Percentiles rank a stretch among this genome's conserved stretches.
phyloP scores from a whole-genome alignment of 2,888 invertebrate genomes.

The Drosophila maculinotata region DNA sequence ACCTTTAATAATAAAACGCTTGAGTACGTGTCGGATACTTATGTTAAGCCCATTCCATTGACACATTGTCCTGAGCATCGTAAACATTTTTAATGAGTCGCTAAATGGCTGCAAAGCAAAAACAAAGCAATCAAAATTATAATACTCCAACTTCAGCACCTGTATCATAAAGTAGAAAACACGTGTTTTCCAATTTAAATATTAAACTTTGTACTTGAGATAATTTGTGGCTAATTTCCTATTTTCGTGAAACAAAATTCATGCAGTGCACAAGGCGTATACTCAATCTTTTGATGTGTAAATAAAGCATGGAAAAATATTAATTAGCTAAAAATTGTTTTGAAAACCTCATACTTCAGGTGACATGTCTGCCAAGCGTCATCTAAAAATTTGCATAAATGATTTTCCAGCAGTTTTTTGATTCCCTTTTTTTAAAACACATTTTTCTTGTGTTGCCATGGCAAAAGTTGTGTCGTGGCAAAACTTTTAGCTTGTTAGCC shows the following conservation, averaged over 20 bases:
- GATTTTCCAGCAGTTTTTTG: conserved; percentile 40
- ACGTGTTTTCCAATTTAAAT: conserved; percentile 48
- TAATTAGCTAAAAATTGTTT: conserved; percentile 49
- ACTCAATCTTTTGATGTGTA: conserved; percentile 54
- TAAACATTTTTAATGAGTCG: conserved; percentile 57
- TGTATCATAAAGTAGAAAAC: conserved; percentile 14
- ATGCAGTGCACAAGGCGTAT: conserved; percentile 25
- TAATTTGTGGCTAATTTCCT: conserved; percentile 38
- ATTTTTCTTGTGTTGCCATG: conserved; percentile 22
- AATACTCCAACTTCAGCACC: background rate
- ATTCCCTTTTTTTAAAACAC: conserved; percentile 23
- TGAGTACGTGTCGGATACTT: conserved; percentile 48
- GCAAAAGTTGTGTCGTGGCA: conserved; percentile 39
- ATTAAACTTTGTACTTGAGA: conserved; percentile 38
- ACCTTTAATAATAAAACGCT: conserved; percentile 39
- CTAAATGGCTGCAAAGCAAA: conserved; percentile 39
- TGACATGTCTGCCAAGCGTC: conserved; percentile 23
- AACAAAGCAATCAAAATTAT: conserved; percentile 22
- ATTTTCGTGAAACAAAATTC: conserved; percentile 1
- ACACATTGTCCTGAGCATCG: conserved; percentile 30
- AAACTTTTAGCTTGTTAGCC: conserved; percentile 52
- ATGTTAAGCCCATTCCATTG: conserved; percentile 5
- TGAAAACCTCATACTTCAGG: conserved; percentile 31
- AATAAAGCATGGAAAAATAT: conserved; percentile 35
- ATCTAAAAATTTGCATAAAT: conserved; percentile 64